Evolutionary conservation across 1,140 invertebrate species (phyloP).

Genomic region (Melitaea cinxia): DNA sequence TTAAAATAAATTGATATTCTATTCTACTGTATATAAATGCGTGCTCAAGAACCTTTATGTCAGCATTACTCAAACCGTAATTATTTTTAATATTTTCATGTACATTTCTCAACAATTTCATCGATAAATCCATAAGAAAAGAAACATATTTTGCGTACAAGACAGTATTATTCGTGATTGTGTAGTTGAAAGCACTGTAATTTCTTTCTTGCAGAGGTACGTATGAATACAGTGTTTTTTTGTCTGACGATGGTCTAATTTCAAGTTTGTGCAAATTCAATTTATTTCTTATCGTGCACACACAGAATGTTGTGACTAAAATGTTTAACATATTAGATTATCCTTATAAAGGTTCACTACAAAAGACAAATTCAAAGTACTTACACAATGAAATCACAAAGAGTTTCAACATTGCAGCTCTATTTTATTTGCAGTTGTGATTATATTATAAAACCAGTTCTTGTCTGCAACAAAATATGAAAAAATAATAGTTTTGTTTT

Average conservation of each 20-base stretch:
- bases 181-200: not conserved
- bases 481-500: slow-evolving; percentile 21
- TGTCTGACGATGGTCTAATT: not conserved
- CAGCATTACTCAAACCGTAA: slow-evolving; percentile 37
- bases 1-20: slow-evolving; percentile 39
- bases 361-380: slow-evolving; percentile 19
- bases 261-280: slow-evolving; percentile 1
- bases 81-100: slow-evolving; percentile 42
- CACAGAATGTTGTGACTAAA: slow-evolving; percentile 21
- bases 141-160: slow-evolving; percentile 26
- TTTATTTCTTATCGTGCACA: slow-evolving; percentile 9
- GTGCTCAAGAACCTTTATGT: slow-evolving; percentile 31
- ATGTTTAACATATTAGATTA: not conserved
- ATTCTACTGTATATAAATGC: slow-evolving; percentile 37
- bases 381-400: slow-evolving; percentile 29
- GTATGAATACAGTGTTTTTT: not conserved
- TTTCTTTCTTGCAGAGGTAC: too few relatives aligned
- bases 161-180: not conserved
- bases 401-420: slow-evolving; percentile 27
- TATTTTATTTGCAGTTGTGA: slow-evolving; percentile 18
- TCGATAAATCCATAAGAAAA: slow-evolving; percentile 1
- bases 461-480: slow-evolving; percentile 11
- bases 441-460: slow-evolving; percentile 16
- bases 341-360: not conserved
- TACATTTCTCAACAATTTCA: slow-evolving; percentile 36